Conservation (phyloP, 1,140 invertebrate species). For the Lithobius niger region DNA sequence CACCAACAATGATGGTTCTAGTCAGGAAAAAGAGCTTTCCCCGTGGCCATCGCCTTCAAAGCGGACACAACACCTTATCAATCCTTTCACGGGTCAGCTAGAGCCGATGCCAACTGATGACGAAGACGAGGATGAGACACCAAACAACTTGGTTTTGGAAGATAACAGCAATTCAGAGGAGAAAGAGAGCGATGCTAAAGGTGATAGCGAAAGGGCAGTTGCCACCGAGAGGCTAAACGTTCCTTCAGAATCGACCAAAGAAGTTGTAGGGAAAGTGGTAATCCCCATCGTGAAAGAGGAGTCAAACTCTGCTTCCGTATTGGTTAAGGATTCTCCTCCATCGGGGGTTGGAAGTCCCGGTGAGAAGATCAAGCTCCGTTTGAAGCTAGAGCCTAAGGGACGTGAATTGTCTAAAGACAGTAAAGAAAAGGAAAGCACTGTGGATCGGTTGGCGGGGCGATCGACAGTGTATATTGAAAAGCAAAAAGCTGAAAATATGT, state of each 20-base stretch:
- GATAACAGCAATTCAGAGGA: too few species aligned
- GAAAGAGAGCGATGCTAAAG: constrained; percentile 12
- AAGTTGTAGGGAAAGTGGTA: background rate
- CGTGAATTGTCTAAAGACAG: constrained; percentile 13
- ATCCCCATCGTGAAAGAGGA: background rate
- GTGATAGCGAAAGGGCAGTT: too few species aligned
- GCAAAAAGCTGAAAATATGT: constrained; percentile 1
- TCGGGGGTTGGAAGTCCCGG: constrained; percentile 34
- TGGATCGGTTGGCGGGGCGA: background rate
- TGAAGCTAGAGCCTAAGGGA: constrained; percentile 50
- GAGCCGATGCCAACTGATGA: constrained; percentile 53
- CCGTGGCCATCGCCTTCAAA: constrained; percentile 28
- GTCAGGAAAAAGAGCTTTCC: constrained; percentile 17
- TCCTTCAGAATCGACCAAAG: too few species aligned
- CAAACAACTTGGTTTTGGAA: too few species aligned
- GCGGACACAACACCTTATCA: constrained; percentile 62
- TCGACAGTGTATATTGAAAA: background rate
- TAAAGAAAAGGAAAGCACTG: constrained; percentile 11
- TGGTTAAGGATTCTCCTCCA: constrained; percentile 8
- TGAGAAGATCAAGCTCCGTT: constrained; percentile 66
- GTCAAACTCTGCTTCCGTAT: background rate
- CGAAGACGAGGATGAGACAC: constrained; percentile 17
- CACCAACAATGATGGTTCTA: constrained; percentile 9
- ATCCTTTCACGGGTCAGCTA: constrained; percentile 70
- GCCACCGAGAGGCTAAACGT: too few species aligned